Evolutionary conservation across 1,140 invertebrate genomes (phyloP).

Genomic region (Megalonaias nervosa): DNA sequence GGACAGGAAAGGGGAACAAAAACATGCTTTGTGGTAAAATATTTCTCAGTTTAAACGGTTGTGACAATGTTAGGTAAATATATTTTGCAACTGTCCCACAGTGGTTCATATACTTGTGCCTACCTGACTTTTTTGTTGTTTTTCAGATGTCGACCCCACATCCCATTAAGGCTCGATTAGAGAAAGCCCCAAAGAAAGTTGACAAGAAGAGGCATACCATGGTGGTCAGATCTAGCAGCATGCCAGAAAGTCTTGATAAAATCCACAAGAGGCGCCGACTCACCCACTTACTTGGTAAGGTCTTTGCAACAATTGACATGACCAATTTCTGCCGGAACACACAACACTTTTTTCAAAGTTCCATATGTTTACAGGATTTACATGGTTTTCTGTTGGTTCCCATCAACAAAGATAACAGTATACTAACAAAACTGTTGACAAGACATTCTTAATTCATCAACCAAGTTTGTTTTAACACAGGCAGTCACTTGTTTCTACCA

Average conservation of each 20-base stretch:
- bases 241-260: conserved; percentile 65
- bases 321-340: no score
- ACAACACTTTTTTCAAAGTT: no score
- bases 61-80: no score
- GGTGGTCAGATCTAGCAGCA: conserved; percentile 55
- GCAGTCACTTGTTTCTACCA: no score
- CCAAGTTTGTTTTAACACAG: no score
- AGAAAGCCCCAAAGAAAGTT: conserved; percentile 69
- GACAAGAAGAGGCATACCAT: conserved; percentile 45
- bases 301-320: neutral
- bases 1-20: neutral
- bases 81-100: no score
- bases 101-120: neutral
- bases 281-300: conserved; percentile 36
- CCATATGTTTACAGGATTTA: no score
- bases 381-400: no score
- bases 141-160: conserved; percentile 78
- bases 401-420: no score
- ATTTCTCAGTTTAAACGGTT: neutral
- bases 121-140: conserved; percentile 43
- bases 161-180: conserved; percentile 76
- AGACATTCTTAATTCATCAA: no score
- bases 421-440: no score
- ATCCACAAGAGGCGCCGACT: conserved; percentile 54
- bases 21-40: neutral